Evolutionary conservation across 2,113 vertebrate species (phyloP).

Genomic region (Alosa alosa): DNA sequence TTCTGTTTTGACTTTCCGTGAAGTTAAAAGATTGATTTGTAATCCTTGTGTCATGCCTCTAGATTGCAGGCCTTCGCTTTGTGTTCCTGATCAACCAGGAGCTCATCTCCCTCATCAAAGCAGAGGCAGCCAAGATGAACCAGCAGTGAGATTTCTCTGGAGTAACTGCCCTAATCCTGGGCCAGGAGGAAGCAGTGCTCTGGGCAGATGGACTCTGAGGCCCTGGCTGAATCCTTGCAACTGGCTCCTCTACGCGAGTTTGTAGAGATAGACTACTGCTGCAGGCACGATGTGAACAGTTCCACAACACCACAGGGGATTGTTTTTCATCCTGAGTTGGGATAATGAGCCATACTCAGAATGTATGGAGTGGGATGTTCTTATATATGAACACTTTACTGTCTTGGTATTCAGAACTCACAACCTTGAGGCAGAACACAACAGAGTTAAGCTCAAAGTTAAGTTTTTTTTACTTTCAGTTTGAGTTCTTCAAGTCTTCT

Average conservation of each 20-base stretch:
- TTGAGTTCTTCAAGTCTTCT: not conserved
- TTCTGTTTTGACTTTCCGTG: not conserved
- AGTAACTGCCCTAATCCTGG: not conserved
- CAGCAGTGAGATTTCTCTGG: conserved; percentile 75
- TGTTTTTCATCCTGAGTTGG: not conserved
- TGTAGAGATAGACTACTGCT: not conserved
- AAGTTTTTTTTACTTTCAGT: not conserved
- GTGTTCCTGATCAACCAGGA: conserved; percentile 97
- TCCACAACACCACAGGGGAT: not conserved
- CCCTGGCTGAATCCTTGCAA: not conserved
- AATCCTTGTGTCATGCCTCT: conserved; percentile 26
- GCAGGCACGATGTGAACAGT: not conserved
- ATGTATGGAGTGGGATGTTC: not conserved
- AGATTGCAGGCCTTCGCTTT: conserved; percentile 93
- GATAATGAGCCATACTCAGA: not conserved
- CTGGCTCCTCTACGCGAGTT: not conserved
- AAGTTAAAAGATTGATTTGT: not conserved
- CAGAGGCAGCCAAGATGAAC: conserved; percentile 90
- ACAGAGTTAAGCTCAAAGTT: not conserved
- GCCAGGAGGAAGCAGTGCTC: not conserved
- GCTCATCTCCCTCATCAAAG: conserved; percentile 91
- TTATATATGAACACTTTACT: not conserved
- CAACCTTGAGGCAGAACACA: not conserved
- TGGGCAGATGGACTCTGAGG: not conserved
- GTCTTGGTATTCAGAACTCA: not conserved